phyloP scores from a whole-genome alignment of 1,140 invertebrate species.

The Psilanteris sp. region DNA sequence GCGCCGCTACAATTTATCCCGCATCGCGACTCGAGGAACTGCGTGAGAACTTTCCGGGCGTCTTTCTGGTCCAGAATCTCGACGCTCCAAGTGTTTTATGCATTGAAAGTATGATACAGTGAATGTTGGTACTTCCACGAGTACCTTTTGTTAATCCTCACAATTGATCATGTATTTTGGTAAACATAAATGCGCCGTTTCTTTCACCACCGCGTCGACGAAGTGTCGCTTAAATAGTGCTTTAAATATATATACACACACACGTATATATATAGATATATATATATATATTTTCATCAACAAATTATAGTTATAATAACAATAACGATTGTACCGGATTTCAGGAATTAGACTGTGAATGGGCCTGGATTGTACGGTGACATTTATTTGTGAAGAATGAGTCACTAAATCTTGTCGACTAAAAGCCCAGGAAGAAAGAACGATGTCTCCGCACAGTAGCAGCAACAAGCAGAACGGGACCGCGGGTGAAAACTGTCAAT shows the following conservation, averaged over 20 bases:
- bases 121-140: slow-evolving; percentile 1
- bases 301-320: too few relatives aligned
- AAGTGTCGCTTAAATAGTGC: too few relatives aligned
- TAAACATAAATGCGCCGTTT: too few relatives aligned
- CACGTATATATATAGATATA: too few relatives aligned
- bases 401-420: too few relatives aligned
- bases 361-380: too few relatives aligned
- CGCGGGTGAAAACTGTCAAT: slow-evolving; percentile 45
- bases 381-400: slow-evolving; percentile 6
- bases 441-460: slow-evolving; percentile 50
- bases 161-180: too few relatives aligned
- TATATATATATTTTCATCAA: too few relatives aligned
- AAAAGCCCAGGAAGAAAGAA: too few relatives aligned
- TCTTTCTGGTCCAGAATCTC: slow-evolving; percentile 38
- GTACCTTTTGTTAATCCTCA: slow-evolving; percentile 28
- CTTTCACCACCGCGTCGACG: too few relatives aligned
- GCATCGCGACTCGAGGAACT: slow-evolving; percentile 66
- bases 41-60: slow-evolving; percentile 71
- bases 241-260: too few relatives aligned
- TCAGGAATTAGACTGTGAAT: neutral
- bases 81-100: slow-evolving; percentile 32
- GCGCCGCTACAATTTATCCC: slow-evolving; percentile 64
- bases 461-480: slow-evolving; percentile 30
- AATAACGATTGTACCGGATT: neutral
- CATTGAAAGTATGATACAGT: slow-evolving; percentile 32